Conservation (phyloP, 2,888 invertebrate genomes). For the Aleiodes testaceus region DNA sequence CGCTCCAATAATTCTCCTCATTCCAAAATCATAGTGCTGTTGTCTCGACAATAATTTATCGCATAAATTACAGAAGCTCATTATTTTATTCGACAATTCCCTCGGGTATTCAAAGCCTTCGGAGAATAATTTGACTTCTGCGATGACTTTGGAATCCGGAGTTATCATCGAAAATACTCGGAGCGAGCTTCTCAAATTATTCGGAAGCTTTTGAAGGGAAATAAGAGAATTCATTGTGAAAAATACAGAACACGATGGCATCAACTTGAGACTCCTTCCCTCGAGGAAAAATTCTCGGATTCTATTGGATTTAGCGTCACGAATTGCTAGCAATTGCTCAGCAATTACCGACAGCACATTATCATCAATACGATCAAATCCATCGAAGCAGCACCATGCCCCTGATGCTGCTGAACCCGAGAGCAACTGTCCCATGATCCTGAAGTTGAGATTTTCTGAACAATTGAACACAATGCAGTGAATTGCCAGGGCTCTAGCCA, state of each 20-base stretch:
- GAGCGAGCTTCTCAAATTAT: slow-evolving; percentile 94
- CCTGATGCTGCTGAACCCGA: slow-evolving; percentile 89
- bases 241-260: slow-evolving; percentile 87
- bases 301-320: slow-evolving; percentile 83
- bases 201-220: slow-evolving; percentile 80
- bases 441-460: slow-evolving; percentile 92
- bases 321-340: slow-evolving; percentile 88
- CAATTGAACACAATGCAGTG: slow-evolving; percentile 96
- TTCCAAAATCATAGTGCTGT: slow-evolving; percentile 92
- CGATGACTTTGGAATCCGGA: slow-evolving; percentile 90
- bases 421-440: slow-evolving; percentile 91
- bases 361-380: slow-evolving; percentile 92
- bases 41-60: slow-evolving; percentile 92
- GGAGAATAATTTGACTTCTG: slow-evolving; percentile 90
- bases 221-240: slow-evolving; percentile 94
- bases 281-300: slow-evolving; percentile 83
- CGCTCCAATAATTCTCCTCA: slow-evolving; percentile 93
- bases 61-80: slow-evolving; percentile 80
- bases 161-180: slow-evolving; percentile 94
- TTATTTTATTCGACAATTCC: slow-evolving; percentile 84
- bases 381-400: slow-evolving; percentile 95
- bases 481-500: slow-evolving; percentile 89
- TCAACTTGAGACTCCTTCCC: slow-evolving; percentile 83
- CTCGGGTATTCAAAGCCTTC: slow-evolving; percentile 90
- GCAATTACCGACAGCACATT: slow-evolving; percentile 94